phyloP scores from a whole-genome alignment of 2,797 vertebrate species.

The Diglossa cyanea region DNA sequence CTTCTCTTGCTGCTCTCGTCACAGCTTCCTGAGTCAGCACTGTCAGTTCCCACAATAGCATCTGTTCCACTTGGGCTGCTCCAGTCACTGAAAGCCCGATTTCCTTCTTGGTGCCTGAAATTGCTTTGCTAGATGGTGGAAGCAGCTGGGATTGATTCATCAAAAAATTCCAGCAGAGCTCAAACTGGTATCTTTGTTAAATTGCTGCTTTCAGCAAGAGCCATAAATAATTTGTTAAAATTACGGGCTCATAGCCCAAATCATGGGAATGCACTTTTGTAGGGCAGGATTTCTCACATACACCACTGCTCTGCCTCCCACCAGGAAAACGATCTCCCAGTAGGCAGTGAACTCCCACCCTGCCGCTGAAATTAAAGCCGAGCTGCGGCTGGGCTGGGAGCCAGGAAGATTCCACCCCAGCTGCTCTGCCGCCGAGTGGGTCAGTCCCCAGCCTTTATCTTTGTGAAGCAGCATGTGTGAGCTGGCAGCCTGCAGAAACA shows the following conservation, averaged over 20 bases:
- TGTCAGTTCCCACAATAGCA: neutral
- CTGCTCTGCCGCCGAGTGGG: neutral
- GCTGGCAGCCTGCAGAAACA: neutral
- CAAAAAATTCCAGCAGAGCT: neutral
- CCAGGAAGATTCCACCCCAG: constrained; percentile 37
- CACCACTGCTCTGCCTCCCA: neutral
- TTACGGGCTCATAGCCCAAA: neutral
- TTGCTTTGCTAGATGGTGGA: neutral
- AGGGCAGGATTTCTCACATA: neutral
- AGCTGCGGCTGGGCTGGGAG: neutral
- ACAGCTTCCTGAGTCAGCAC: neutral
- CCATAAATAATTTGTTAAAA: neutral
- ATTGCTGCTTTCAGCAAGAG: neutral
- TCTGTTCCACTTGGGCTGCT: constrained; percentile 12
- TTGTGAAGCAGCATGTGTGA: neutral
- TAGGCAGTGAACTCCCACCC: neutral
- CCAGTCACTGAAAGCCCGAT: neutral
- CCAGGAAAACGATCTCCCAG: neutral
- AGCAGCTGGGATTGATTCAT: constrained; percentile 50
- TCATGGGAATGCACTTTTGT: neutral
- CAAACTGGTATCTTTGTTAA: neutral
- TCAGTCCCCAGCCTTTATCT: constrained; percentile 33
- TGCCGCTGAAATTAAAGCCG: neutral
- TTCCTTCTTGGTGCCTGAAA: constrained; percentile 25
- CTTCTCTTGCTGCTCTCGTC: neutral